A percentile compares a stretch with the other conserved stretches of the same genome.
Conservation (phyloP, 2,113 vertebrate genomes). For the Syrmaticus mikado region DNA sequence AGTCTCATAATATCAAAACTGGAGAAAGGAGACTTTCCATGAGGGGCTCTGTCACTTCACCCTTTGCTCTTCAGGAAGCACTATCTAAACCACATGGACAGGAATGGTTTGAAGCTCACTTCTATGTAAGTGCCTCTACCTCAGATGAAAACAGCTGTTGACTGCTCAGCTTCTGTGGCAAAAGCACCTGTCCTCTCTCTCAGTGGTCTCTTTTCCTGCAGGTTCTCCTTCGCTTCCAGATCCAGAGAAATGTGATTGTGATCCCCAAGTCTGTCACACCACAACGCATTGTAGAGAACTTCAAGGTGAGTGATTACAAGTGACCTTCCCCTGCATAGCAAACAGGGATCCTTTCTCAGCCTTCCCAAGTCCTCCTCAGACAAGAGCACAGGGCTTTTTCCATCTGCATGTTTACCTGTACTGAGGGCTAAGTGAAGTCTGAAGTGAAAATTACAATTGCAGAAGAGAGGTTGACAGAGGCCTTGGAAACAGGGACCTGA, state of each 20-base stretch:
- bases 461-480: neutral
- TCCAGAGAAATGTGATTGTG: slow-evolving; percentile 88
- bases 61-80: neutral
- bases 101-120: neutral
- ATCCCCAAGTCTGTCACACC: slow-evolving; percentile 93
- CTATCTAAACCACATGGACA: neutral
- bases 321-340: neutral
- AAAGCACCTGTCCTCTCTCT: neutral
- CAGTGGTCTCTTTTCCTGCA: slow-evolving; percentile 8
- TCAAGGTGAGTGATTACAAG: slow-evolving; percentile 75
- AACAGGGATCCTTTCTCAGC: neutral
- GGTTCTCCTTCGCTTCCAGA: slow-evolving; percentile 90
- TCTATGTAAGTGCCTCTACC: neutral
- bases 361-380: neutral
- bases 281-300: slow-evolving; percentile 88
- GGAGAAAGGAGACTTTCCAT: neutral
- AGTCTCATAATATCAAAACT: neutral
- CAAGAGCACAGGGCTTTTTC: neutral
- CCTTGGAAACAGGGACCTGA: neutral
- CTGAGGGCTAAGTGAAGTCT: neutral
- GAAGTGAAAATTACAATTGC: neutral
- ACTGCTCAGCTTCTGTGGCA: neutral
- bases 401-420: neutral
- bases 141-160: neutral
- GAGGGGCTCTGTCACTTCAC: neutral